These are phyloP conservation scores for Jaculus jaculus DNA, from an alignment of 2,113 vertebrate genomes.

Conservation along the genomic window DNA sequence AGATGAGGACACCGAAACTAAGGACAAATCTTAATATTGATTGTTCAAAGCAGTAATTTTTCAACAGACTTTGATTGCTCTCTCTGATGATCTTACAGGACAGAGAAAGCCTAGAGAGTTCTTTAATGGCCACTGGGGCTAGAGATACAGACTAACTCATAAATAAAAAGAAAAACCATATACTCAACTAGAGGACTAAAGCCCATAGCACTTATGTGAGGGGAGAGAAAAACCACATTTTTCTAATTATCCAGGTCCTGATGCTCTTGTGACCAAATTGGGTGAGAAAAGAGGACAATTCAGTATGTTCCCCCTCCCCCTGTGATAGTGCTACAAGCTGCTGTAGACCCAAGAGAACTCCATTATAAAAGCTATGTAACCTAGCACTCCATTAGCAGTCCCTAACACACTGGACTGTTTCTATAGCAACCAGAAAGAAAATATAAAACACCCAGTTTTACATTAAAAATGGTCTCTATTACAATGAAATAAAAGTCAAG, in stretches of 20 bases:
- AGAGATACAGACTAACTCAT: background rate
- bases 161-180: background rate
- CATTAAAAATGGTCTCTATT: constrained; percentile 84
- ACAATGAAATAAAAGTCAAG: constrained; percentile 78
- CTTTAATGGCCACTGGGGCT: too few relatives aligned
- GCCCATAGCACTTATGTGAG: background rate
- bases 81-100: background rate
- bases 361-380: constrained; percentile 74
- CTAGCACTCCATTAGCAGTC: constrained; percentile 78
- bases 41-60: background rate
- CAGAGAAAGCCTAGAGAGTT: background rate
- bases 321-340: background rate
- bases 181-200: background rate
- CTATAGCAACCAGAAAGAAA: constrained; percentile 83
- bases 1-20: background rate
- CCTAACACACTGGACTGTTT: constrained; percentile 76
- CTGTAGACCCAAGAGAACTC: constrained; percentile 54
- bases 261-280: background rate
- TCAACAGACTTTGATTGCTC: background rate
- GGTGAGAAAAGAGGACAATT: background rate
- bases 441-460: constrained; percentile 84
- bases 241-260: background rate
- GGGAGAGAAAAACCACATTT: background rate
- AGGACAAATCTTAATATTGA: background rate
- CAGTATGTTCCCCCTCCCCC: background rate